Conservation (phyloP, 2,888 invertebrate genomes). For the Harmothoe impar region DNA sequence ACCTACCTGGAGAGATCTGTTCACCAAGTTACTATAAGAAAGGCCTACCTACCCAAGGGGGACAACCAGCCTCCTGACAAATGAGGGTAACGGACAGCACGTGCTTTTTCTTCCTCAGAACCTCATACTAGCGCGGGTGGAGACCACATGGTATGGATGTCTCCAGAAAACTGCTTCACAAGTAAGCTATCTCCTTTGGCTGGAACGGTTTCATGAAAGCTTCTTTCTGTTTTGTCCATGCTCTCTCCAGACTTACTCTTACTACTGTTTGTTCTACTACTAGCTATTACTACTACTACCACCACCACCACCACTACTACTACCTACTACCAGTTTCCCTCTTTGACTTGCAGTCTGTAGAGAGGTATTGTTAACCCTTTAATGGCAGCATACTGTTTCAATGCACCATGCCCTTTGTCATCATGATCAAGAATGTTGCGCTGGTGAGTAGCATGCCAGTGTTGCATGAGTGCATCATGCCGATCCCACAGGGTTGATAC, state of each 20-base stretch:
- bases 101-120: constrained; percentile 34
- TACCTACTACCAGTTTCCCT: not conserved
- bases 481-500: no score
- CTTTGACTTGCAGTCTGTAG: constrained; percentile 7
- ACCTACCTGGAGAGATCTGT: not conserved
- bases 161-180: constrained; percentile 31
- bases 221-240: constrained; percentile 25
- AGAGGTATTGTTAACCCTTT: not conserved
- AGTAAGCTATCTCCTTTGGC: constrained; percentile 18
- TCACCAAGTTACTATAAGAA: not conserved
- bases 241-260: not conserved
- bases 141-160: constrained; percentile 19
- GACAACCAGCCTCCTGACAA: not conserved
- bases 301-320: not conserved
- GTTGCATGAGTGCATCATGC: no score
- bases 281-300: no score
- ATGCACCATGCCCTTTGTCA: no score
- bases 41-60: not conserved
- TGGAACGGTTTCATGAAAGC: constrained; percentile 29
- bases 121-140: constrained; percentile 18
- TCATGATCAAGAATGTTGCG: no score
- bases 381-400: no score
- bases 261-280: not conserved
- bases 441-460: no score
- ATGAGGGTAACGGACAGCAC: constrained; percentile 11